Conservation (phyloP, 2,888 invertebrate genomes). For the Acanthosepion esculentum region DNA sequence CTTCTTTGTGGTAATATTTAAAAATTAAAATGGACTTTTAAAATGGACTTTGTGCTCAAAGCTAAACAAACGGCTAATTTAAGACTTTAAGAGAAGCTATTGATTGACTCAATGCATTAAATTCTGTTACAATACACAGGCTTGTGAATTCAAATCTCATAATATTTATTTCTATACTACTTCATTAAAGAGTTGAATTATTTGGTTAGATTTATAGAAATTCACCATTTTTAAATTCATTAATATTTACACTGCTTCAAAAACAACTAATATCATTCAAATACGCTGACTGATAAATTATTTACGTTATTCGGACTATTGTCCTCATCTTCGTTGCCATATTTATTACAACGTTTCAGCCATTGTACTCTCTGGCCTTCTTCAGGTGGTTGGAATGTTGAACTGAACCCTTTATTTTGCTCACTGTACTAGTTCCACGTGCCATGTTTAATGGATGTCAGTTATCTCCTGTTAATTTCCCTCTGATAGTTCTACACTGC, state of each 20-base stretch:
- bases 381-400: no score
- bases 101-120: not conserved
- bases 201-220: not conserved
- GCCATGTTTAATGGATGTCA: no score
- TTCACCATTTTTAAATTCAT: not conserved
- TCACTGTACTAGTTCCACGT: no score
- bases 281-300: no score
- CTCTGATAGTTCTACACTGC: no score
- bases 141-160: not conserved
- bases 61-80: not conserved
- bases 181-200: not conserved
- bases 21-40: not conserved
- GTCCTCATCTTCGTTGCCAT: no score
- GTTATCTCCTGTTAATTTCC: no score
- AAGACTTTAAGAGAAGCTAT: not conserved
- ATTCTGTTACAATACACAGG: not conserved
- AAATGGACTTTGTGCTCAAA: not conserved
- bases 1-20: not conserved
- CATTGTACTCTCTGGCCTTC: no score
- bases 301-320: no score
- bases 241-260: not conserved
- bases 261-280: not conserved
- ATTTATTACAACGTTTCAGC: no score
- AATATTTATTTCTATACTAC: not conserved
- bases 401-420: no score